Evolutionary conservation across 1,140 invertebrate genomes (phyloP), one percentile per base, ranked within the genome.

Genomic region (Scylla paramamosain): DNA sequence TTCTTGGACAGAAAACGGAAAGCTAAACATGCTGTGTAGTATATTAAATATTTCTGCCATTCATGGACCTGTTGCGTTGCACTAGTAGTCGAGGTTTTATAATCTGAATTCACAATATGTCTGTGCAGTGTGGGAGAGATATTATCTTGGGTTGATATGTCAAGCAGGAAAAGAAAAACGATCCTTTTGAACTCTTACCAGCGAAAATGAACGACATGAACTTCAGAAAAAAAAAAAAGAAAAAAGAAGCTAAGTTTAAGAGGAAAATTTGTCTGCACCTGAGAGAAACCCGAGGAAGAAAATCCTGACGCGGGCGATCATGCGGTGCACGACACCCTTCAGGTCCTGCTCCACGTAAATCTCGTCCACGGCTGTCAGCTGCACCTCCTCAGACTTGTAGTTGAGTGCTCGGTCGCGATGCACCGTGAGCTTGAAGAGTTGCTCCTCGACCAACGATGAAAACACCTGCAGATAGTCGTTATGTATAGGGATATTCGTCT

Each of bases 361-460:
- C 97, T 99, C 99, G 97, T 99, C 99, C 48, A 99, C 99, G 0
- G 99, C 98, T 16, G 98, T 99, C 67, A 99, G 98, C 97, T 99
- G 99, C 7, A 99, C 98, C 97, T 99, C 99, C 97, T 99, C 99
- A 97, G 99, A 99, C 97, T 99, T 99, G 97, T 99, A 99, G 94
- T 98, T 98, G 14, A 99, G 97, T 0, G 99, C 98, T 88, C 98
- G 97, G 96, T 99, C 99, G 67, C 99, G 97, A 96, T 99, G 98
- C 14, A 98, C 98, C 0, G 98, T 96, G 96, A 99, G 97, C 93
- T 97, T 98, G 97, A 99, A 99, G 48, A 99, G 97, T 83, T 98
- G 94, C 82, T 96, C 96, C 89, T 96, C 96, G 29, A 96, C 88
- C 32, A 96, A 86, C 20, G 95, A 96, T 28, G 96, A 91, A 91